These are phyloP conservation scores for Amphilophus citrinellus DNA, from an alignment of 2,113 vertebrate genomes.

Conservation along the genomic window DNA sequence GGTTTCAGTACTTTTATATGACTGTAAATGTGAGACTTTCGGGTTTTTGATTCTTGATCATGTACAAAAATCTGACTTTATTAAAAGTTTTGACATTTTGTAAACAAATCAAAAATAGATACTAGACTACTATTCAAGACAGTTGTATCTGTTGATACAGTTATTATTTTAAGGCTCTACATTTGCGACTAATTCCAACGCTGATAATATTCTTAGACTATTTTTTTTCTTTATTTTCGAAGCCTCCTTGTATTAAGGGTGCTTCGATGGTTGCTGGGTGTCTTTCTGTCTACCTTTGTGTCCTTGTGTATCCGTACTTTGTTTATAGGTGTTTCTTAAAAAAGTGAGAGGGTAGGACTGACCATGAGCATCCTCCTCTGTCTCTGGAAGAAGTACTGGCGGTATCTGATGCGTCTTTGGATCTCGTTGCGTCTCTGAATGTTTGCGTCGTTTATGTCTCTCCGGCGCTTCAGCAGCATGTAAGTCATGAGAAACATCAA, in stretches of 20 bases:
- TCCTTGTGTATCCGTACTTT: background rate
- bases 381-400: constrained; percentile 85
- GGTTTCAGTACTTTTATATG: background rate
- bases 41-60: background rate
- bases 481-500: constrained; percentile 79
- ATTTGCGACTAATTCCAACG: too few species aligned
- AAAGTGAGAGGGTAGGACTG: background rate
- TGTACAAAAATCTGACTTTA: background rate
- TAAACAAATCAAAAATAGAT: background rate
- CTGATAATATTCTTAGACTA: background rate
- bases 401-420: constrained; percentile 79
- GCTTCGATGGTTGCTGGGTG: background rate
- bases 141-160: background rate
- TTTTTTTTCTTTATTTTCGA: background rate
- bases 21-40: background rate
- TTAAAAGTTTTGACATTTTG: background rate
- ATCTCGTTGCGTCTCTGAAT: constrained; percentile 76
- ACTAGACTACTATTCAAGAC: background rate
- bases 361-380: constrained; percentile 85
- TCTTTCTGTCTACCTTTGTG: background rate
- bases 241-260: background rate
- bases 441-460: constrained; percentile 69
- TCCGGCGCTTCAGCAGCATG: constrained; percentile 80
- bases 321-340: background rate
- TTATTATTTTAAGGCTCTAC: background rate